Base-by-base conservation (phyloP, 2,113 vertebrate species). In the Hippocampus zosterae region DNA sequence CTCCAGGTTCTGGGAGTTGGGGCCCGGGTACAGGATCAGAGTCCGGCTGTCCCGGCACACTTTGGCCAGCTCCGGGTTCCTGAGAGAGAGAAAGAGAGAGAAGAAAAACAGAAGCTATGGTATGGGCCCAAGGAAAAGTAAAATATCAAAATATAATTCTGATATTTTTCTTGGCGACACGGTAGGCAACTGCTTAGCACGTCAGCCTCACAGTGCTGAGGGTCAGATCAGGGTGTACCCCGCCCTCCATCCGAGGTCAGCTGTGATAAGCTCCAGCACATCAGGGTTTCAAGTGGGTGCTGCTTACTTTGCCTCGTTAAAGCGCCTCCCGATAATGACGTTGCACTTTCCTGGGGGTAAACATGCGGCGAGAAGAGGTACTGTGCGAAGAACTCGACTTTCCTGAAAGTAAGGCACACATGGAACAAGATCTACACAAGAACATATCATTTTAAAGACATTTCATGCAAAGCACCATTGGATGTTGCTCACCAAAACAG, bases 341-440 rank as follows among this genome's bases (percentile, higher is more conserved):
- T 93, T 95, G 84, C 95, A 98, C 83, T 95, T 96, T 48, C 93
- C 94, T 69, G 90, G 88, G n/a, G 97, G 94, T 3, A 99, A 92
- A 84, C 97, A 98, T 15, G 96, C 96, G 33, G 93, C 92, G 29
- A 98, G 90, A 27, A 98, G 92, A 73, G 97, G 97, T 3, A 98
- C 97, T 0, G 97, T 99, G 55, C 95, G 93, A 69, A 98, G 91
- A 0, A 97, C 97, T 80, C 95, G 89, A 81, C 91, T 96, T 88
- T 96, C 96, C 97, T 99, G 75, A 81, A 87, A 83, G 12, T 1
- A 71, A 8, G 65, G 9, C 1, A 12, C 3, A 16, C 12, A 12
- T 67, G 25, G 2, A 59, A 59, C 12, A 29, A 6, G 2, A 27
- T 23, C 50, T 21, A n/a, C 8, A 53, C 11, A 10, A 55, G 12